Evolutionary conservation across 2,113 vertebrate species (phyloP), one percentile per base, ranked within the genome.

Genomic region (Pontoporia blainvillei): DNA sequence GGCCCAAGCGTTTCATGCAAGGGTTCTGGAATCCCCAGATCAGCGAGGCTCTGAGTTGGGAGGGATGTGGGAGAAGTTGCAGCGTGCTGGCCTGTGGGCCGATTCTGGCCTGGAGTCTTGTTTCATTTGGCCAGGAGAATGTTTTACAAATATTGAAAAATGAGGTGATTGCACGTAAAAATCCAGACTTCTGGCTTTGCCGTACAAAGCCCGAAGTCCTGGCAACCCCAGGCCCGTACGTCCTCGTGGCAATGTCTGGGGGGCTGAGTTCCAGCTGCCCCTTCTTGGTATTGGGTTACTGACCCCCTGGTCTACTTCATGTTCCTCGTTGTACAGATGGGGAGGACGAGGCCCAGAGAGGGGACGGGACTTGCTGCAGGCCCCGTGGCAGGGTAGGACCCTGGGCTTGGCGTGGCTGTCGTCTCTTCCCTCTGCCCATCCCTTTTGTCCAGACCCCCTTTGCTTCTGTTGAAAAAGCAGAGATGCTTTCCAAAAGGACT

Each of bases 1-100:
- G 39, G 72, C 4, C 14, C 23, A 1, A 0, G 17, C 1, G 0
- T 2, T 1, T 3, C 0, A 0, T 2, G 34, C 2, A 20, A 1
- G 0, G 0, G 0, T 5, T 41, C 66, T 15, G 57, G 67, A 7
- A 5, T 4, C 5, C 44, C 27, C 2, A 36, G 72, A 34, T 29
- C 34, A 1, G 13, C 0, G 9, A 5, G 61, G 91, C 71, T 18
- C 8, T 8, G 0, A 39, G 44, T 1, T 0, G 69, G 78, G 62
- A 34, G 69, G 69, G n/a, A 66, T 0, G 3, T 0, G 27, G 0
- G 34, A 21, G 78, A 46, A 46, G 62, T 4, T 13, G 67, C 31
- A 3, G 34, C 3, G 25, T 18, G 62, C 2, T 29, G 57, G 54
- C 39, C 27, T 14, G 71, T n/a, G 75, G 69, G 90, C 31, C 6